Conservation (phyloP, 2,113 vertebrate genomes). For the Lonchura striata region DNA sequence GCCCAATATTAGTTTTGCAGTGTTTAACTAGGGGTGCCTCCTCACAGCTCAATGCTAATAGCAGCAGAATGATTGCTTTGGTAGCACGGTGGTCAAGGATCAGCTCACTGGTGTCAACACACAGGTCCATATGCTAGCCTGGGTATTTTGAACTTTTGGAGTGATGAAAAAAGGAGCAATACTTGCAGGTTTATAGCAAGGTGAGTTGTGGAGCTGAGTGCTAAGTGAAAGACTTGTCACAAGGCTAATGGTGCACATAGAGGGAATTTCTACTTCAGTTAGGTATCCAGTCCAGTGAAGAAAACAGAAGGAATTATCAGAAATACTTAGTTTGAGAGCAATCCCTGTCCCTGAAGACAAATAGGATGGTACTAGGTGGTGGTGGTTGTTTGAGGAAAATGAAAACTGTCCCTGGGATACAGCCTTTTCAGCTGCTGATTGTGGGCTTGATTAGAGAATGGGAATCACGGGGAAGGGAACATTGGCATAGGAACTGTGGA, state of each 20-base stretch:
- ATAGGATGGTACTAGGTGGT: background rate
- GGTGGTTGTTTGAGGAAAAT: background rate
- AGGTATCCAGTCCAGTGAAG: background rate
- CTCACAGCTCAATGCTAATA: conserved; percentile 38
- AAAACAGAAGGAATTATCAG: background rate
- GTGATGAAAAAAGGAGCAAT: background rate
- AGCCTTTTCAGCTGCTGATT: background rate
- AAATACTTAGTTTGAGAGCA: background rate
- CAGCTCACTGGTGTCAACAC: background rate
- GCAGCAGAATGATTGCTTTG: background rate
- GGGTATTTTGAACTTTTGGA: background rate
- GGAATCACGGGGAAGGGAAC: background rate
- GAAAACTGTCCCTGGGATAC: background rate
- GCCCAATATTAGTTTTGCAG: conserved; percentile 64
- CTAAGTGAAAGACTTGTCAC: background rate
- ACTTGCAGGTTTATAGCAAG: background rate
- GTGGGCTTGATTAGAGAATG: background rate
- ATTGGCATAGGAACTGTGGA: background rate
- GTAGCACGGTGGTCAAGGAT: background rate
- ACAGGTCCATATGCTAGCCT: background rate
- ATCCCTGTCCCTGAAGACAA: background rate
- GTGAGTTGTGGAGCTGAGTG: background rate
- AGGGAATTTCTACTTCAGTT: background rate
- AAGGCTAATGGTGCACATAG: background rate
- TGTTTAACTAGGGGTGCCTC: conserved; percentile 19